Evolutionary conservation across 1,140 invertebrate species (phyloP), one percentile per base, ranked within the genome.

Genomic region (Pentalonia nigronervosa): DNA sequence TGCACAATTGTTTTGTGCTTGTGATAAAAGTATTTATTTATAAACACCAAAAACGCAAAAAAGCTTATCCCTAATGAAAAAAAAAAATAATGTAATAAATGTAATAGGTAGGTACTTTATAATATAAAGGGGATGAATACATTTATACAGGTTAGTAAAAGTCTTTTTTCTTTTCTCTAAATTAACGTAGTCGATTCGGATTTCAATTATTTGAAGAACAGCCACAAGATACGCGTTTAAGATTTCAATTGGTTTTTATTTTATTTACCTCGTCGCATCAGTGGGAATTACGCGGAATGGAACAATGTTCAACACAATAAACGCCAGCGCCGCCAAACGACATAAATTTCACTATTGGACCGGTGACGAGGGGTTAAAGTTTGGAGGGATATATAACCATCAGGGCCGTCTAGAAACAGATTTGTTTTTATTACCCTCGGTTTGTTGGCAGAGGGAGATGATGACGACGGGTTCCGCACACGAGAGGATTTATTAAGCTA

Each of bases 351-450:
- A 17, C 89, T n/a, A 56, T 56, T 36, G 87, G 50, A 34, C 45
- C 8, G 36, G 34, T 45, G 89, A 47, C 89, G 89, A 90, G 89
- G 89, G 89, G 89, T 90, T 60, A 90, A 67, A 67, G 89, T 90
- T 90, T 67, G 53, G 21, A 56, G 88, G 88, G 88, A 89, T 90
- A 67, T 90, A 90, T 45, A 67, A 90, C 89, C 88, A 90, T 90
- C 88, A 56, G n/a, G 48, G 20, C 86, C 34, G 88, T 89, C 50
- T 90, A 53, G 56, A 90, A 90, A 90, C 89, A 90, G 89, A 90
- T 90, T 90, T 90, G 89, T 90, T 90, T 90, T 90, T 90, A 90
- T 90, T 90, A 90, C 41, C 23, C 89, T 17, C 89, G 89, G 60
- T 90, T 45, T 45, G 89, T 90, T 45, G 36, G 89, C 36, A 48